Evolutionary conservation across 2,797 vertebrate genomes (phyloP), one percentile per base, ranked within the genome.

Genomic region (Serranus cabrilla): DNA sequence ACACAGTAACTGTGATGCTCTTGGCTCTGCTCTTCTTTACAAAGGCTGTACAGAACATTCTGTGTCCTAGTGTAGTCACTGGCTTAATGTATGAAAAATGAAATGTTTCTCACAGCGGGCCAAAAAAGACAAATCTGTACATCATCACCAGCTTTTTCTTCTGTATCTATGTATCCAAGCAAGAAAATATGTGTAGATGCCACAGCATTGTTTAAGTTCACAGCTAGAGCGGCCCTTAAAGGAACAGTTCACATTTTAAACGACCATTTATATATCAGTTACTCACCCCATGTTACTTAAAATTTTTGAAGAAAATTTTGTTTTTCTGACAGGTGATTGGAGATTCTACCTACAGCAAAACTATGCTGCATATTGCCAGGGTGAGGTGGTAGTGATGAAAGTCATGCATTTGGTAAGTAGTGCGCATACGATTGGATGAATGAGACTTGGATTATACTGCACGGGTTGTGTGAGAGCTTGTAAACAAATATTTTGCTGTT

Each of bases 1-100:
- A 71, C 78, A 80, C 77, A 70, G 39, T 58, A 11, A 50, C 72
- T 78, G 58, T 16, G 55, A 83, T 79, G 76, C 56, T 74, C 34
- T 70, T 65, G 49, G 57, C 56, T 21, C 40, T 74, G 71, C 67
- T 68, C 42, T 56, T 65, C 47, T 73, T 49, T 77, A 69, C 78
- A 50, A n/a, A 65, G 54, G 42, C 23, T 34, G 59, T 58, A 37
- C 21, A 67, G 62, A 58, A 69, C 70, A 70, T 67, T 76, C 46
- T 47, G 49, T 25, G 31, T 72, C 43, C 21, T 58, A 57, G 27
- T 37, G 34, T 25, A 43, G 58, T 62, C 46, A 21, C 10, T 34
- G 50, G 34, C 21, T 68, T 81, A 49, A 66, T 21, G n/a, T 39
- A 37, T 46, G 10, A 76, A 64, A 61, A 20, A 66, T 80, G 10